These are phyloP conservation scores for Coecobrya sp. DNA, from an alignment of 2,888 invertebrate genomes.

Conservation along the genomic window DNA sequence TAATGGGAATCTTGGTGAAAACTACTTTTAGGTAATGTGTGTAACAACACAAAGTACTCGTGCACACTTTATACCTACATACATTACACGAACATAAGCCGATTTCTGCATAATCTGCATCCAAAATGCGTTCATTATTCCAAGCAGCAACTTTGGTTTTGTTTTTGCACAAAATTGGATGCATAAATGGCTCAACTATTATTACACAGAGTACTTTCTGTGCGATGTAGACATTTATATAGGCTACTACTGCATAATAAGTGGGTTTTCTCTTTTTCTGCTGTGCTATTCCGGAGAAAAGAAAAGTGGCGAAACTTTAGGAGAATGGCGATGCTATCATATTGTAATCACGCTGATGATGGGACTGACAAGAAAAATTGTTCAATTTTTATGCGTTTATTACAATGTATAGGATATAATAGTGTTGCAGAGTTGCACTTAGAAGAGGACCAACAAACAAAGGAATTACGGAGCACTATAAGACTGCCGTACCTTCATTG, in stretches of 20 bases:
- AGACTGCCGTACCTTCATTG: not conserved
- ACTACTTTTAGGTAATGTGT: slow-evolving; percentile 12
- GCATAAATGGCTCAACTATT: slow-evolving; percentile 7
- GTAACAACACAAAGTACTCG: not conserved
- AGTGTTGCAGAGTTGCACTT: not conserved
- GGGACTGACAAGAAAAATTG: slow-evolving; percentile 53
- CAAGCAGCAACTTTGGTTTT: not conserved
- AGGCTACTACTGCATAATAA: slow-evolving; percentile 50
- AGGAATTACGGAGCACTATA: not conserved
- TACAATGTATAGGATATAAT: not conserved
- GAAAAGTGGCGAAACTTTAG: slow-evolving; percentile 30
- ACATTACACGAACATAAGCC: not conserved
- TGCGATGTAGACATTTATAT: not conserved
- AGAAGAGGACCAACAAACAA: not conserved
- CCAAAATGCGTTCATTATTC: slow-evolving; percentile 54
- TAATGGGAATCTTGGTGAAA: slow-evolving; percentile 31
- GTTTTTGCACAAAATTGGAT: slow-evolving; percentile 54
- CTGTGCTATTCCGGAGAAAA: not conserved
- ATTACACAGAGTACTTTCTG: not conserved
- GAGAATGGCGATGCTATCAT: slow-evolving; percentile 44
- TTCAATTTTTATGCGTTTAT: slow-evolving; percentile 57
- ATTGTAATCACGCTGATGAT: slow-evolving; percentile 41
- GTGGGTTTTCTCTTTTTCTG: slow-evolving; percentile 18
- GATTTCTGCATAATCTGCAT: slow-evolving; percentile 63
- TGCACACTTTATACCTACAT: not conserved